Base-by-base conservation (phyloP, 2,113 vertebrate species). In the Oenanthe oenanthe region DNA sequence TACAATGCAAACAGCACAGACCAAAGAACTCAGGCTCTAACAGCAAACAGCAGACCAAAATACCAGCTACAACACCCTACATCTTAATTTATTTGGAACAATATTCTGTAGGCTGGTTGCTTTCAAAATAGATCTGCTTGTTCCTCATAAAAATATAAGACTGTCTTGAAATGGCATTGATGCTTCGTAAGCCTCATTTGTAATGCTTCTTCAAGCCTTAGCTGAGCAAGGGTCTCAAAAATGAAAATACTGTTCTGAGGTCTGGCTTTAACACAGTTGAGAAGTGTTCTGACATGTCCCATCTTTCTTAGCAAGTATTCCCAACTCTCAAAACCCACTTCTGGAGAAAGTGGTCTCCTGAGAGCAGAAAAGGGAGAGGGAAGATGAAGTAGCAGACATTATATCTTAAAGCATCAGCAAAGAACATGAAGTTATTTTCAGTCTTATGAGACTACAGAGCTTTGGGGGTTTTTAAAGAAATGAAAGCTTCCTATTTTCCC, bases 341-440 rank as follows among this genome's bases (percentile, higher is more conserved):
- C 77, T 89, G 38, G 34, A 85, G 45, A 91, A 89, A 94, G 58
- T 82, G 66, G 62, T 66, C 87, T 95, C 94, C 42, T 54, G 77
- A 94, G 92, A 92, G 56, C 43, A 95, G 81, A 95, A 94, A 78
- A 91, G 54, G 50, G 47, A 91, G 90, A 89, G 47, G 86, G 50
- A 93, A 85, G 77, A 89, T 76, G 31, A 71, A 93, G 74, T 58
- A 71, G 74, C 78, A 95, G 87, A 85, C 71, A 85, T 80, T 73
- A 5, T 79, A 89, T 89, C 87, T 94, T 93, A 92, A 76, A 95
- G 60, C 3, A 11, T 56, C 58, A 70, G 89, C 74, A 88, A 76
- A 85, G 85, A 89, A 75, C 50, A 48, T 56, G 43, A 76, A 80
- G 77, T 78, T 91, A 63, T 93, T 96, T 88, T 94, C 91, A 94